phyloP scores from a whole-genome alignment of 2,888 invertebrate genomes.

The Pachymerium ferrugineum region DNA sequence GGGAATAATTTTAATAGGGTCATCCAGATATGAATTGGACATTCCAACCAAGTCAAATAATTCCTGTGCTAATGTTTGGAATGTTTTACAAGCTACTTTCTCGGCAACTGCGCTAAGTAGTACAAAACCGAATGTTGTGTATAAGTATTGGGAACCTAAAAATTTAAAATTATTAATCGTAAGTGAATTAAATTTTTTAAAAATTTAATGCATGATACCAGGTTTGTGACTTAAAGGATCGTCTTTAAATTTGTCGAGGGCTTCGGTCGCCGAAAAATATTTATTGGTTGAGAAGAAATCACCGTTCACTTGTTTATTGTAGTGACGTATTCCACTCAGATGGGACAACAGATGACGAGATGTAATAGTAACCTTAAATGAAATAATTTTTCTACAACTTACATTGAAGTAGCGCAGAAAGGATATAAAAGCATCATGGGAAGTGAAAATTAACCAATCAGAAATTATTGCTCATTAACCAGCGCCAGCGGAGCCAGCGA shows the following conservation, averaged over 20 bases:
- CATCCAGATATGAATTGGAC: conserved; percentile 53
- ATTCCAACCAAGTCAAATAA: conserved; percentile 52
- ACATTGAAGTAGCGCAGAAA: too few species aligned
- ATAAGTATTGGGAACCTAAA: conserved; percentile 49
- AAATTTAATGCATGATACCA: too few species aligned
- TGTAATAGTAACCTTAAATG: conserved; percentile 51
- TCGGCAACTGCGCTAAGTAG: conserved; percentile 55
- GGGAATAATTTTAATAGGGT: conserved; percentile 51
- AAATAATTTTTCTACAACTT: too few species aligned
- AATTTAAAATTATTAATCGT: not conserved
- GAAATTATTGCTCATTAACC: too few species aligned
- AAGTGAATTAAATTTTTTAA: too few species aligned
- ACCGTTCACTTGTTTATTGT: conserved; percentile 41
- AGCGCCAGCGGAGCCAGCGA: too few species aligned
- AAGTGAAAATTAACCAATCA: too few species aligned
- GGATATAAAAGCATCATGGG: too few species aligned
- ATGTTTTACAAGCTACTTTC: conserved; percentile 45
- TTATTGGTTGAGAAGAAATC: conserved; percentile 51
- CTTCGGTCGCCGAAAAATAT: conserved; percentile 47
- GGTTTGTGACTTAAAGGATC: conserved; percentile 54
- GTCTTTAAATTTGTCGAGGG: conserved; percentile 54
- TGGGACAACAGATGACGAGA: conserved; percentile 53
- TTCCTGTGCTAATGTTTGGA: conserved; percentile 42
- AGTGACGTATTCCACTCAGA: conserved; percentile 55
- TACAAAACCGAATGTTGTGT: conserved; percentile 57